These are phyloP conservation scores for Scolopax mira DNA, from an alignment of 2,113 vertebrate species.

Conservation along the genomic window DNA sequence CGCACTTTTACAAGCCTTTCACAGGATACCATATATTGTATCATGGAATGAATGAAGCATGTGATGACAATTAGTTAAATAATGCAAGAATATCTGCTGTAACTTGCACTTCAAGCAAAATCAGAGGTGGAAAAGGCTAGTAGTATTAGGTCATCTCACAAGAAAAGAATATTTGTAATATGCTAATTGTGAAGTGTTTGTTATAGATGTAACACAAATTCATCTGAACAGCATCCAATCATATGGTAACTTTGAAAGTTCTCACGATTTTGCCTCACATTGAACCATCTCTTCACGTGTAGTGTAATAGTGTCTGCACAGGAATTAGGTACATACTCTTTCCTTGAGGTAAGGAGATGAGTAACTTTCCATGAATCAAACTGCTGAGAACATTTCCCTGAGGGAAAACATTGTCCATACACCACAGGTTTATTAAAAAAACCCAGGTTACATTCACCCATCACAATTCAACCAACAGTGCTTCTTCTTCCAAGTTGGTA, in stretches of 20 bases:
- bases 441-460: background rate
- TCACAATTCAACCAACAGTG: background rate
- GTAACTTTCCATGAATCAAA: constrained; percentile 39
- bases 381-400: background rate
- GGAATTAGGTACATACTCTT: background rate
- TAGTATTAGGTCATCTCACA: background rate
- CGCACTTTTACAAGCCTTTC: constrained; percentile 23
- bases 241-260: background rate
- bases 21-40: background rate
- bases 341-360: constrained; percentile 12
- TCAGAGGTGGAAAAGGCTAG: background rate
- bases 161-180: background rate
- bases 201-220: background rate
- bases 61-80: constrained; percentile 16
- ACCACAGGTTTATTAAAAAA: background rate
- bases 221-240: background rate
- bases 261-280: background rate
- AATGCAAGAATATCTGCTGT: constrained; percentile 9
- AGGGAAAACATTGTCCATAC: background rate
- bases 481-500: background rate
- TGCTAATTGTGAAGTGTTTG: background rate
- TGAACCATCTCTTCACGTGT: background rate
- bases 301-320: constrained; percentile 6
- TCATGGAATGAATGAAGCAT: constrained; percentile 28
- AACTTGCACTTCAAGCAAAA: constrained; percentile 23